These are phyloP conservation scores for Callosobruchus maculatus DNA, from an alignment of 2,888 invertebrate species.

Conservation along the genomic window DNA sequence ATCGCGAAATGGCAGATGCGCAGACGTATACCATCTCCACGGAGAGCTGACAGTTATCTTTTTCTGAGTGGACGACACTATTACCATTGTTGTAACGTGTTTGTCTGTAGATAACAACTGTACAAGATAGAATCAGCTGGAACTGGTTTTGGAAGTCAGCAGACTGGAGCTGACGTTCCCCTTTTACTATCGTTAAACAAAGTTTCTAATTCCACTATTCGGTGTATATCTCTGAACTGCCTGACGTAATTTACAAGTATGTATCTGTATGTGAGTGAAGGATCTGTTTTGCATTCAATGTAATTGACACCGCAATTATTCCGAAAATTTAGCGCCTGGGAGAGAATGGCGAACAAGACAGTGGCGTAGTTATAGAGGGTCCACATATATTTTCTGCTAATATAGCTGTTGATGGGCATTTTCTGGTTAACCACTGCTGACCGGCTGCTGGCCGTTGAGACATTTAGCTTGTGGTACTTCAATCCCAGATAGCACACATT, in stretches of 20 bases:
- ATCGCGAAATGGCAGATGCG: too few species aligned
- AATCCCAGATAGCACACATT: too few species aligned
- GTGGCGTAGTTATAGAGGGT: background rate
- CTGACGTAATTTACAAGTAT: background rate
- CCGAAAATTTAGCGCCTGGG: background rate
- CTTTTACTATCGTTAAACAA: background rate
- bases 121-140: background rate
- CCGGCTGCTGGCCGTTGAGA: too few species aligned
- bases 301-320: background rate
- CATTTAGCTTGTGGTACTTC: too few species aligned
- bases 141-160: background rate
- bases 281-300: background rate
- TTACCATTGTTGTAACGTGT: background rate
- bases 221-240: background rate
- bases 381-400: too few species aligned
- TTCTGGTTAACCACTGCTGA: too few species aligned
- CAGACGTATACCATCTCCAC: too few species aligned
- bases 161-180: background rate
- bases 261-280: background rate
- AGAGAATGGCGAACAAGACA: background rate
- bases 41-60: background rate
- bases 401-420: too few species aligned
- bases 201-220: background rate
- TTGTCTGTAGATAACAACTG: background rate
- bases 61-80: background rate